Base-by-base conservation (phyloP, 2,888 invertebrate species). In the Cyclophora albipunctata region DNA sequence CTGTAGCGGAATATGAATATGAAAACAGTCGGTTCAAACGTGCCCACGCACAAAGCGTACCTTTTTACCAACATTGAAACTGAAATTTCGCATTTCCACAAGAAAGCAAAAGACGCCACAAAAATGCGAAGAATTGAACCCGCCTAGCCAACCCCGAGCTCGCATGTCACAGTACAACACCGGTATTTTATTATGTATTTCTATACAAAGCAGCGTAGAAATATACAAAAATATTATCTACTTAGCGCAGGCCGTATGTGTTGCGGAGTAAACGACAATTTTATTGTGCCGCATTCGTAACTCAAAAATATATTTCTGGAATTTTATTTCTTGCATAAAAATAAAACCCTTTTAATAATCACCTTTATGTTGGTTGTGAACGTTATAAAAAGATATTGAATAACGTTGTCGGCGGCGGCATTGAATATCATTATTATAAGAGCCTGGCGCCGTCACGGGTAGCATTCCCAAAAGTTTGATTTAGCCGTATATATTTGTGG, bases 81-180 rank as follows among this genome's bases (percentile, higher is more conserved):
- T 67, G 65, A 72, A 74, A 74, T 73, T 76, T 73, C 69, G 66
- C 65, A 76, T 76, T 76, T 74, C 68, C 72, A 58, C 58, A 65
- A 65, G 62, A 66, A 66, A 59, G 67, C 69, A 76, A 73, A 20
- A 78, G 71, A 69, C 68, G 67, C 77, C 78, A 69, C 77, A 75
- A 74, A 77, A 78, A 78, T 78, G 74, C 65, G 66, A 73, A 68
- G 72, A 76, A 74, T 74, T 70, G 60, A 59, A 66, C 64, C 66
- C 33, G 6, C 64, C 64, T 61, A 51, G 50, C 53, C 48, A 57
- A 63, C 60, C 56, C 52, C 53, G 50, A 59, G 57, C 62, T 61
- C 57, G 51, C 50, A 49, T 53, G 65, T 60, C 57, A 63, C 67
- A 69, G 66, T 5, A 71, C 73, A 71, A 69, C 62, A 64, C 54